Evolutionary conservation across 2,888 invertebrate species (phyloP).

Genomic region (Odontocolon sp.): DNA sequence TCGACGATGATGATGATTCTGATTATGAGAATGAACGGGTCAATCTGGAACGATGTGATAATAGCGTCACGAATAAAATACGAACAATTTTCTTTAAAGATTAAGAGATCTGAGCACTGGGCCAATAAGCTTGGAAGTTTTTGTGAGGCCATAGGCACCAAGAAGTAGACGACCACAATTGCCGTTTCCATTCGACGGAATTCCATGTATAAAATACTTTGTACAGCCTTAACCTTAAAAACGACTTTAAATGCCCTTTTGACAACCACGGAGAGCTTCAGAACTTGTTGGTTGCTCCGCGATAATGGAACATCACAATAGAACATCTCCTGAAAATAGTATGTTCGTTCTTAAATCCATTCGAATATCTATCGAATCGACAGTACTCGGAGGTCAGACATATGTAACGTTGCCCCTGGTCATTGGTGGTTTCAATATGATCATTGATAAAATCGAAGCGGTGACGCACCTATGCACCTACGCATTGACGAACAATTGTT

Average conservation of each 20-base stretch:
- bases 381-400: slow-evolving; percentile 14
- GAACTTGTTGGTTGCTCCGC: not conserved
- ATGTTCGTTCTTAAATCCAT: slow-evolving; percentile 17
- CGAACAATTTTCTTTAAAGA: slow-evolving; percentile 33
- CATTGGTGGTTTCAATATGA: slow-evolving; percentile 37
- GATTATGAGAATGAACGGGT: not conserved
- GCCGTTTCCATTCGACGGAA: slow-evolving; percentile 51
- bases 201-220: slow-evolving; percentile 16
- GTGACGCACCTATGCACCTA: not conserved
- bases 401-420: slow-evolving; percentile 40
- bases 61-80: slow-evolving; percentile 32
- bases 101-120: slow-evolving; percentile 42
- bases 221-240: slow-evolving; percentile 8
- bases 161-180: slow-evolving; percentile 21
- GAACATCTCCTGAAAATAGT: slow-evolving; percentile 6
- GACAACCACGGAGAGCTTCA: not conserved
- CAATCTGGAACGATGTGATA: too few species aligned
- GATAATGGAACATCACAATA: slow-evolving; percentile 22
- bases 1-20: slow-evolving; percentile 1
- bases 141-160: slow-evolving; percentile 21
- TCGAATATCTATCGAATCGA: slow-evolving; percentile 13
- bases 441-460: slow-evolving; percentile 36
- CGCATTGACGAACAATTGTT: slow-evolving; percentile 19
- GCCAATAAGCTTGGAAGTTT: slow-evolving; percentile 8
- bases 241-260: not conserved